These are phyloP conservation scores for Micromys minutus DNA, from an alignment of 2,113 vertebrate genomes.

Conservation along the genomic window DNA sequence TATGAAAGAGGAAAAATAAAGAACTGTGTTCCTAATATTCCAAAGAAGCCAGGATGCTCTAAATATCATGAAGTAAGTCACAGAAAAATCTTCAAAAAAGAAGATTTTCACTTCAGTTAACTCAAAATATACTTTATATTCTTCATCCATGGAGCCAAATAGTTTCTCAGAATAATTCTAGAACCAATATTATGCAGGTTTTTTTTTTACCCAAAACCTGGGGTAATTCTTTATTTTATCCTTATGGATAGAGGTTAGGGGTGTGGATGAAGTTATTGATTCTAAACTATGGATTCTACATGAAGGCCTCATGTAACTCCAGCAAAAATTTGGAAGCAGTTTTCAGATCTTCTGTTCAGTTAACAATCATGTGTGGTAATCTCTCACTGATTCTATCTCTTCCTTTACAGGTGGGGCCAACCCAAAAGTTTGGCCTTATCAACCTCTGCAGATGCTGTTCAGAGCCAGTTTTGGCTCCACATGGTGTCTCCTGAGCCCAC, in stretches of 20 bases:
- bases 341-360: background rate
- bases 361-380: background rate
- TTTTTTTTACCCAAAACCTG: background rate
- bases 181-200: background rate
- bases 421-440: slow-evolving; percentile 55
- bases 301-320: background rate
- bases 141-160: background rate
- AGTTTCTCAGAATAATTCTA: slow-evolving; percentile 23
- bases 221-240: background rate
- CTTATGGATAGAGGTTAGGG: background rate
- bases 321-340: background rate
- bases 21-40: background rate
- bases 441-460: slow-evolving; percentile 62
- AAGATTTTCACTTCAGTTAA: background rate
- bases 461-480: slow-evolving; percentile 61
- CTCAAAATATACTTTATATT: slow-evolving; percentile 28
- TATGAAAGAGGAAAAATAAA: background rate
- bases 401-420: background rate
- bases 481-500: slow-evolving; percentile 63
- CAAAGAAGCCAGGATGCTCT: background rate
- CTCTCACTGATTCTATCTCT: background rate
- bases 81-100: slow-evolving; percentile 14
- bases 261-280: background rate
- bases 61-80: background rate
- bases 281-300: background rate